Conservation (phyloP, 2,113 vertebrate genomes). For the Macaca fascicularis region DNA sequence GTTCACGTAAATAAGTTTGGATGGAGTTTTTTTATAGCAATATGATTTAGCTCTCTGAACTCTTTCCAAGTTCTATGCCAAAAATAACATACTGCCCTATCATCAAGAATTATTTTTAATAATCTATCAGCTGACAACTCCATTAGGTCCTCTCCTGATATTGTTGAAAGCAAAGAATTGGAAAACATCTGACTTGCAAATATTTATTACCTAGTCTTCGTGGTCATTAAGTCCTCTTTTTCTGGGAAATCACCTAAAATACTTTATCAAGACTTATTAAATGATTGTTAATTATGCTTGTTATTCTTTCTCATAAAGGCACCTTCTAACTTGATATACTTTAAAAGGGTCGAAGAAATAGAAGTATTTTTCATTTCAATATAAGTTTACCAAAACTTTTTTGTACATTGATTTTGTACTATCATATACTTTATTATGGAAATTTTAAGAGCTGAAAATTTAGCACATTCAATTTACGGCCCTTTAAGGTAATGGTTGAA, state of each 20-base stretch:
- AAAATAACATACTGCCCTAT: conserved; percentile 70
- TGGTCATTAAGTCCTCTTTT: not conserved
- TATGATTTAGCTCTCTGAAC: conserved; percentile 75
- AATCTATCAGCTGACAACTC: conserved; percentile 66
- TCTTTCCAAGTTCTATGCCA: conserved; percentile 68
- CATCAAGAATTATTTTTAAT: conserved; percentile 77
- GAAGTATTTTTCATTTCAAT: not conserved
- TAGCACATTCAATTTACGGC: not conserved
- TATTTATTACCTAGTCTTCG: not conserved
- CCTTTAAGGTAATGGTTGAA: no score
- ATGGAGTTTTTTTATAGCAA: conserved; percentile 72
- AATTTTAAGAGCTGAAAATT: not conserved
- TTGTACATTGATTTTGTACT: not conserved
- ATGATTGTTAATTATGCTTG: not conserved
- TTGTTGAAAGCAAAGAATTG: conserved; percentile 2
- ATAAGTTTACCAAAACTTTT: not conserved
- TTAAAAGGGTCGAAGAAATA: not conserved
- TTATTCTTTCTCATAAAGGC: not conserved
- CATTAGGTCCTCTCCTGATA: conserved; percentile 44
- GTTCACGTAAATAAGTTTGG: conserved; percentile 41
- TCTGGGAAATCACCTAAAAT: not conserved
- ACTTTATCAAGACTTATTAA: not conserved
- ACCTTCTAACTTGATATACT: not conserved
- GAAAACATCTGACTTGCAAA: conserved; percentile 40
- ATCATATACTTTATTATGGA: not conserved